Evolutionary conservation across 53 echinoderm and acorn worm species (phyloP), one percentile per base, ranked within the genome.

Genomic region (Crossaster papposus): DNA sequence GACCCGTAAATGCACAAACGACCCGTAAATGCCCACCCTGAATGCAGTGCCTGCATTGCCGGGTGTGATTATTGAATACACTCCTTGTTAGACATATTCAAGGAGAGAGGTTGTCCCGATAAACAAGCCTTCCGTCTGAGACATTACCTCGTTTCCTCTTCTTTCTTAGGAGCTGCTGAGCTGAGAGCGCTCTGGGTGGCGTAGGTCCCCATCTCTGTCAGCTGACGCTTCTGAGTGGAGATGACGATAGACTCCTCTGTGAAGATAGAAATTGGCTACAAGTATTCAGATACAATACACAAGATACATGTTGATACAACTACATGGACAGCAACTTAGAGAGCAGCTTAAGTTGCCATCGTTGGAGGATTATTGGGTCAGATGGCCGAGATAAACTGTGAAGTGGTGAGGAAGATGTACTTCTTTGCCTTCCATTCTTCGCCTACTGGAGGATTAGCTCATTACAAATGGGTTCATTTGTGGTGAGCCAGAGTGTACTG

Each of bases 171-270:
- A 14, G 92, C 51, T 3, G 89, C 85, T 28, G 93, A 83, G 91
- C 94, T 96, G 91, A 99, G 96, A 52, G 99, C 99, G 64, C 99
- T 99, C 91, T 96, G 99, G 0, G 99, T 99, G 38, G 95, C 99
- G 71, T 99, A 96, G 9, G 99, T 99, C n/a, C 99, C 99, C 99
- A 99, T 99, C 89, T 96, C 96, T 2, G 96, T 96, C 35, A 96
- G 92, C 12, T 96, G 92, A 79, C 99, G 99, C 77, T 87, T 87
- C 75, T 95, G 95, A 54, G 92, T 92, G 23, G 52, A 92, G 55
- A 81, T 79, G 64, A 82, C 53, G 30, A 81, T 29, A 13, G 76
- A 36, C 77, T 79, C 75, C 74, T 76, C 82, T 82, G 64, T 6
- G 51, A 70, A 35, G 31, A 81, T 29, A 14, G 31, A 68, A 28